These are phyloP conservation scores for Acanthopleura granulata DNA, from an alignment of 2,888 invertebrate species.

Conservation along the genomic window DNA sequence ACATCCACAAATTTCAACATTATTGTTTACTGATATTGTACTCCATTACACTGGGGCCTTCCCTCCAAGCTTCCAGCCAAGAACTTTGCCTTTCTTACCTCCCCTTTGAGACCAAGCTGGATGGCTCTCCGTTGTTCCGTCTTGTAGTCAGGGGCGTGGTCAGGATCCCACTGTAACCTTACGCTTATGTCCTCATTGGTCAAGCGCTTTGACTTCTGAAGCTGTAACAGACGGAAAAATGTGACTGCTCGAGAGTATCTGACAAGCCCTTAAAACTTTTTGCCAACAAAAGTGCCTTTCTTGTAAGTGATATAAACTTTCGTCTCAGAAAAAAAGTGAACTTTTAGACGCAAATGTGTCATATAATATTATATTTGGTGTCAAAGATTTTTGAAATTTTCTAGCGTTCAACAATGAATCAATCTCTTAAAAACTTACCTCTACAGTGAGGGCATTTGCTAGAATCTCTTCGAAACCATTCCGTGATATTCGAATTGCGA, in stretches of 20 bases:
- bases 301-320: too few species aligned
- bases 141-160: constrained; percentile 45
- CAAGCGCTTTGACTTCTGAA: constrained; percentile 40
- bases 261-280: too few species aligned
- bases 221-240: constrained; percentile 26
- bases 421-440: constrained; percentile 30
- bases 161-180: constrained; percentile 64
- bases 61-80: too few species aligned
- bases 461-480: constrained; percentile 55
- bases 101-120: constrained; percentile 53
- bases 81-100: constrained; percentile 31
- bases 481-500: constrained; percentile 51
- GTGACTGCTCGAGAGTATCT: too few species aligned
- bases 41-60: too few species aligned
- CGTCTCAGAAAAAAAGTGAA: too few species aligned
- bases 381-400: too few species aligned
- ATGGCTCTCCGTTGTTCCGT: constrained; percentile 47
- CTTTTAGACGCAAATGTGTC: too few species aligned
- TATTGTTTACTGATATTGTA: too few species aligned
- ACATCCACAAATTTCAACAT: too few species aligned
- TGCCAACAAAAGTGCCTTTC: too few species aligned
- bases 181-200: constrained; percentile 40
- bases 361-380: too few species aligned
- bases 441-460: constrained; percentile 43
- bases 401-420: not conserved